Evolutionary conservation across 2,797 vertebrate genomes (phyloP).

Genomic region (Rhinogobio ventralis): DNA sequence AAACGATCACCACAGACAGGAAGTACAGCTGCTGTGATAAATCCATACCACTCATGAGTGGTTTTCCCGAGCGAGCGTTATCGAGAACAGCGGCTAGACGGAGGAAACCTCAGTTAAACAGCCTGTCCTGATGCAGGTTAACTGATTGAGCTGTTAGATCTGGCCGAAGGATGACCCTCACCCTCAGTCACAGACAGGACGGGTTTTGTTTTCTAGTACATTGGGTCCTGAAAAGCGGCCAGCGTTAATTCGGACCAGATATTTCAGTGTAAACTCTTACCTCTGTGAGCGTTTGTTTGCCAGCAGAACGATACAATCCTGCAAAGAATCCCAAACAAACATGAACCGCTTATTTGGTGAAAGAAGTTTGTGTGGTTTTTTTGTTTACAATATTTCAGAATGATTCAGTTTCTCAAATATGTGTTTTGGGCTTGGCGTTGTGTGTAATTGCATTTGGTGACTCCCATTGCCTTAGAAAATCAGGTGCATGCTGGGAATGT

Average conservation of each 20-base stretch:
- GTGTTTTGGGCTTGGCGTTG: not conserved
- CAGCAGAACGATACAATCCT: not conserved
- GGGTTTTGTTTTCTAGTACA: not conserved
- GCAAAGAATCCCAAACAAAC: not conserved
- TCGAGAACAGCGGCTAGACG: not conserved
- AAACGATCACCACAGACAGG: not conserved
- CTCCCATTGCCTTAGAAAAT: not conserved
- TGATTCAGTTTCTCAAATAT: not conserved
- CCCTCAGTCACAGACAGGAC: not conserved
- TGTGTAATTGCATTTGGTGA: not conserved
- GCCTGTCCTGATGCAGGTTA: not conserved
- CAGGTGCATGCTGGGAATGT: not conserved
- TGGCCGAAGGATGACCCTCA: not conserved
- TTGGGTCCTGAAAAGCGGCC: not conserved
- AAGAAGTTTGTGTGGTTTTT: not conserved
- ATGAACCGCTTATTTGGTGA: not conserved
- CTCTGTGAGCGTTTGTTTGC: not conserved
- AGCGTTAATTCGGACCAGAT: not conserved
- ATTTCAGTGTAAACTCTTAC: not conserved
- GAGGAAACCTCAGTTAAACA: not conserved
- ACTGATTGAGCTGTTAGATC: not conserved
- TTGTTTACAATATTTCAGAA: not conserved
- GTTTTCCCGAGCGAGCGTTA: not conserved
- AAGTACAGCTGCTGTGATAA: not conserved
- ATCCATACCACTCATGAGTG: not conserved